These are phyloP conservation scores for Polia nebulosa DNA, from an alignment of 2,888 invertebrate species.

Conservation along the genomic window DNA sequence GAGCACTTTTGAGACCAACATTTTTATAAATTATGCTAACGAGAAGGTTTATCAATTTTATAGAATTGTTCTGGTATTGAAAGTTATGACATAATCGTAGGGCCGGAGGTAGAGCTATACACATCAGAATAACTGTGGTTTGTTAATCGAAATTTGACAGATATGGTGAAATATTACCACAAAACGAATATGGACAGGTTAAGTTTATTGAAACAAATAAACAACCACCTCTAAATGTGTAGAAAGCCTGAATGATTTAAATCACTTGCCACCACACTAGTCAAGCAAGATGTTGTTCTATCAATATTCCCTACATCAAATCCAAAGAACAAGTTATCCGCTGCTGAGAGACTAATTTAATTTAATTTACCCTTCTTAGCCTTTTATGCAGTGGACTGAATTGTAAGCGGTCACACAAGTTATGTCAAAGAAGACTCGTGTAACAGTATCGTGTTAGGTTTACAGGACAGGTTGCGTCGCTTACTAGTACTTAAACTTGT, in stretches of 20 bases:
- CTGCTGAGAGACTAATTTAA: conserved; percentile 32
- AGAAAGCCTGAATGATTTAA: not conserved
- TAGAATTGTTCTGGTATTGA: conserved; percentile 32
- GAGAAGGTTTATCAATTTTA: conserved; percentile 47
- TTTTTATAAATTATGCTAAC: conserved; percentile 57
- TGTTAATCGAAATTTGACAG: conserved; percentile 34
- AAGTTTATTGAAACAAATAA: not conserved
- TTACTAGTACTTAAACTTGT: conserved; percentile 51
- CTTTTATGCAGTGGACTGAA: conserved; percentile 46
- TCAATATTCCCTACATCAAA: conserved; percentile 30
- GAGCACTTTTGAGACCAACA: conserved; percentile 45
- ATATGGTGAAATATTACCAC: conserved; percentile 13
- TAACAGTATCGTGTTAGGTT: conserved; percentile 62
- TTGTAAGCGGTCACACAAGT: conserved; percentile 59
- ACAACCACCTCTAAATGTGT: not conserved
- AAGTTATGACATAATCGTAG: conserved; percentile 46
- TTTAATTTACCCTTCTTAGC: conserved; percentile 53
- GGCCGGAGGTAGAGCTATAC: conserved; percentile 26
- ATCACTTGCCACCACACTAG: not conserved
- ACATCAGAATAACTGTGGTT: conserved; percentile 28
- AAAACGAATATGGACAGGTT: conserved; percentile 12
- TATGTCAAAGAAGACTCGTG: conserved; percentile 52
- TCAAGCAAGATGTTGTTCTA: conserved; percentile 8
- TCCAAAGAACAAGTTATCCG: conserved; percentile 22
- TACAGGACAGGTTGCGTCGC: conserved; percentile 56